These are phyloP conservation scores for Etheostoma nigrum DNA, from an alignment of 2,797 vertebrate species.

Conservation along the genomic window DNA sequence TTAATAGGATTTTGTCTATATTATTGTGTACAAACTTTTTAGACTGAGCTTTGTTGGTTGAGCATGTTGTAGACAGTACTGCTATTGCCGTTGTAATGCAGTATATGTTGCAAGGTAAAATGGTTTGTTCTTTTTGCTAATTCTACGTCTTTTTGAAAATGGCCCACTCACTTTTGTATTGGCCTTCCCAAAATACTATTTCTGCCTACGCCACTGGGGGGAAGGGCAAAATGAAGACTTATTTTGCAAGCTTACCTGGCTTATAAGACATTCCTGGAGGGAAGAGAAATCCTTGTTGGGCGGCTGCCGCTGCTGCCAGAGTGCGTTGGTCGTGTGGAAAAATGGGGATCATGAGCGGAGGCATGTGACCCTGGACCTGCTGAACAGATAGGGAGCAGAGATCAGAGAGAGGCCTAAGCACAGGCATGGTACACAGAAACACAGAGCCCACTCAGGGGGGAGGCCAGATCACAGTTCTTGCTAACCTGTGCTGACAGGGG, in stretches of 20 bases:
- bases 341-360: constrained; percentile 99
- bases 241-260: constrained; percentile 89
- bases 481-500: constrained; percentile 90
- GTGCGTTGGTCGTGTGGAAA: constrained; percentile 99
- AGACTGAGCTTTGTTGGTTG: too few relatives aligned
- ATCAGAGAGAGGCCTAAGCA: constrained; percentile 90
- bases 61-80: too few relatives aligned
- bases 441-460: constrained; percentile 63
- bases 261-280: constrained; percentile 99
- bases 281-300: constrained; percentile 99
- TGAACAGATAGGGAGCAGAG: constrained; percentile 96
- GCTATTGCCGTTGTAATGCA: too few relatives aligned
- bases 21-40: too few relatives aligned
- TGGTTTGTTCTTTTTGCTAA: too few relatives aligned
- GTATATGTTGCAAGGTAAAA: too few relatives aligned
- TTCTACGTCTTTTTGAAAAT: too few relatives aligned
- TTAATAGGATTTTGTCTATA: too few relatives aligned
- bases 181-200: too few relatives aligned
- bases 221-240: constrained; percentile 40
- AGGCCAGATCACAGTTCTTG: constrained; percentile 93
- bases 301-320: constrained; percentile 97
- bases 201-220: too few relatives aligned
- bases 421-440: constrained; percentile 72
- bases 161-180: too few relatives aligned
- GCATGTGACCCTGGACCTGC: constrained; percentile 99